phyloP scores from a whole-genome alignment of 2,888 invertebrate genomes.

The Gisinianus flammeolus region DNA sequence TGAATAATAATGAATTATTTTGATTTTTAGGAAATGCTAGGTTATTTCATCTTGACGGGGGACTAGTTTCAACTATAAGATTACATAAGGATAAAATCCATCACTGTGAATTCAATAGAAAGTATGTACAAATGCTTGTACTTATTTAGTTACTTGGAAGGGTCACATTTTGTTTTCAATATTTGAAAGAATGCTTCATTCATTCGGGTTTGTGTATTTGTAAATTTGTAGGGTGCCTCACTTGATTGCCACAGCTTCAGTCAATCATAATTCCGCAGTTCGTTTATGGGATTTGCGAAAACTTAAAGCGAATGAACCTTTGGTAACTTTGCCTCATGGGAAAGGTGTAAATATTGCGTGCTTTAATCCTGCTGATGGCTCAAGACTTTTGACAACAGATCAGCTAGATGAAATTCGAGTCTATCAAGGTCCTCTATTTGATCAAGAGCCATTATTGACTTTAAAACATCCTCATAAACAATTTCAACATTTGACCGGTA shows the following conservation, averaged over 20 bases:
- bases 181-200: not conserved
- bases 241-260: slow-evolving; percentile 48
- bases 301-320: slow-evolving; percentile 31
- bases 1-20: not conserved
- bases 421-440: slow-evolving; percentile 42
- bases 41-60: slow-evolving; percentile 46
- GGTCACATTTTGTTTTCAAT: not conserved
- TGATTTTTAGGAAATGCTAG: slow-evolving; percentile 13
- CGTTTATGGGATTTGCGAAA: slow-evolving; percentile 56
- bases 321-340: slow-evolving; percentile 34
- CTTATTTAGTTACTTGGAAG: no score
- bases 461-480: slow-evolving; percentile 56
- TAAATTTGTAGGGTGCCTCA: slow-evolving; percentile 47
- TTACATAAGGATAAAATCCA: slow-evolving; percentile 54
- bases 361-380: slow-evolving; percentile 46
- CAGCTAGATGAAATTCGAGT: slow-evolving; percentile 54
- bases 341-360: slow-evolving; percentile 51
- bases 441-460: slow-evolving; percentile 34
- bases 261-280: slow-evolving; percentile 41
- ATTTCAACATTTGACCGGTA: slow-evolving; percentile 56
- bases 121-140: slow-evolving; percentile 33
- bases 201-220: slow-evolving; percentile 1
- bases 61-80: not conserved
- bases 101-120: slow-evolving; percentile 53
- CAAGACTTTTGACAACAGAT: slow-evolving; percentile 54